A percentile compares a stretch with the other conserved stretches of the same genome.
Conservation (phyloP, 2,888 invertebrate species). For the Synanthedon formicaeformis region DNA sequence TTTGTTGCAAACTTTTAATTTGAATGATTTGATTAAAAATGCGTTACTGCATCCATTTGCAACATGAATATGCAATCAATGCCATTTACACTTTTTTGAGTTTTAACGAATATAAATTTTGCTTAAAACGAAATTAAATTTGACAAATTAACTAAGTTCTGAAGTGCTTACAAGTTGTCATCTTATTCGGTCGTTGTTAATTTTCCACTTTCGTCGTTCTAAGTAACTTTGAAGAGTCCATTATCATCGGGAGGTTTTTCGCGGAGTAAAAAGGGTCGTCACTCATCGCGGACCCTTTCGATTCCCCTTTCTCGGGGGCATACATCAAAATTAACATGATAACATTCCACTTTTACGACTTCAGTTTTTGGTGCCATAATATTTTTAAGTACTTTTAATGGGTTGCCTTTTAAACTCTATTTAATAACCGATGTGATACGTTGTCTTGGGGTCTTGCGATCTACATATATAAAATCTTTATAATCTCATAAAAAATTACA, state of each 20-base stretch:
- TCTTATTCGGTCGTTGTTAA: not conserved
- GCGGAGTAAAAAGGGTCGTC: conserved; percentile 34
- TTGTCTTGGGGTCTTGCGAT: no score
- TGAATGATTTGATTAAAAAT: no score
- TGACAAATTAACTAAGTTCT: not conserved
- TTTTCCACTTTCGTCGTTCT: not conserved
- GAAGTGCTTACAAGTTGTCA: not conserved
- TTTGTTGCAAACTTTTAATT: no score
- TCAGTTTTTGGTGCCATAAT: conserved; percentile 10
- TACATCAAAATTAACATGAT: conserved; percentile 54
- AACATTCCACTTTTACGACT: conserved; percentile 39
- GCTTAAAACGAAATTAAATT: not conserved
- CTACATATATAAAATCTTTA: no score
- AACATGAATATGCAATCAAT: no score
- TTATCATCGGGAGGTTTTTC: conserved; percentile 29
- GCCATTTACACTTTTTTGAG: no score
- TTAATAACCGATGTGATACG: no score
- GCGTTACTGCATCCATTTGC: no score
- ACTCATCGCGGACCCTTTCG: conserved; percentile 24
- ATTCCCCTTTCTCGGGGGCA: conserved; percentile 28
- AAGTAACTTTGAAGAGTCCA: conserved; percentile 20
- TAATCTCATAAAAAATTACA: no score
- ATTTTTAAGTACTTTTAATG: no score
- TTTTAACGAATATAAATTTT: not conserved
- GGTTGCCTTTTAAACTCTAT: no score